Base-by-base conservation (phyloP, 2,113 vertebrate species). In the Mormyrus iriodes region DNA sequence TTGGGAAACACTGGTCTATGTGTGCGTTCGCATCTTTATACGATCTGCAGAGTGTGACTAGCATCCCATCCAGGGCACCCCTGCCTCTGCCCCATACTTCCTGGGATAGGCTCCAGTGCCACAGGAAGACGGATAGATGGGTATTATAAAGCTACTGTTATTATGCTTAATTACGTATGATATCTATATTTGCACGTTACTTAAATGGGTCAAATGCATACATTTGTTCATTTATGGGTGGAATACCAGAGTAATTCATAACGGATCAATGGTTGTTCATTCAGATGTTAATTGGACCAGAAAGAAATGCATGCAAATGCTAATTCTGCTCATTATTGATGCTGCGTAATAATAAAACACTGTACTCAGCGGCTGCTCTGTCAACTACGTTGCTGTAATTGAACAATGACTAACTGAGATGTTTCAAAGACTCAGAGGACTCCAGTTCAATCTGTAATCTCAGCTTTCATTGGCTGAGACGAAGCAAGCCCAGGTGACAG, bases 231-330 rank as follows among this genome's bases (percentile, higher is more conserved):
- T 79, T 39, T 79, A 79, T 13, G 35, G 73, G 73, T 13, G n/a
- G 73, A 42, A 79, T 79, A 79, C 73, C 73, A 79, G 35, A 79
- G 73, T 79, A 42, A 79, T 79, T 79, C 31, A 79, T 19, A 79
- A 79, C 35, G 35, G 31, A 76, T 79, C 73, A 79, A 79, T 79
- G 73, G 35, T 79, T 79, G 17, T 79, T 39, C 73, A 79, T 42
- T 79, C 73, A 79, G 73, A 79, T 79, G 73, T 79, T 79, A 79
- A 79, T 79, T 79, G 73, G 31, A 79, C 73, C 73, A 79, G 35
- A 79, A 17, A 79, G 73, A 79, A 42, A 79, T 13, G 73, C 73
- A 35, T 79, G 73, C 73, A 79, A 39, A 79, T 79, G 73, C 73
- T 79, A 79, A 79, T 79, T 35, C 73, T 79, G 73, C 73, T 79